Conservation (phyloP, 2,113 vertebrate genomes). For the Crotalus tigris region DNA sequence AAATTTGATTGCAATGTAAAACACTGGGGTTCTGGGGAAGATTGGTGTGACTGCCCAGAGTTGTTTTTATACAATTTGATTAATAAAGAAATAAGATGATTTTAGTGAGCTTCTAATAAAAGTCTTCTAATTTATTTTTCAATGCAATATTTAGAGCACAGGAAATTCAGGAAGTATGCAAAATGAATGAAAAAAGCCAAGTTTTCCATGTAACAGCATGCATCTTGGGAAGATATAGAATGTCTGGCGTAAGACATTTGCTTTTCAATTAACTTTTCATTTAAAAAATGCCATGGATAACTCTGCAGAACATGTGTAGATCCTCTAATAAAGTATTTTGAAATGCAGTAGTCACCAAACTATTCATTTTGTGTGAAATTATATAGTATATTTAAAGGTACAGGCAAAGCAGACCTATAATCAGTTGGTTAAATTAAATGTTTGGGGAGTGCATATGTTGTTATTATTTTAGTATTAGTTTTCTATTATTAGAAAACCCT, state of each 20-base stretch:
- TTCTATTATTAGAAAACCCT: no score
- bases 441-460: neutral
- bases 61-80: neutral
- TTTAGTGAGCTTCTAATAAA: constrained; percentile 21
- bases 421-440: neutral
- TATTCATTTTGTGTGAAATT: constrained; percentile 45
- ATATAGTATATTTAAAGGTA: neutral
- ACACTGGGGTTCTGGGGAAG: neutral
- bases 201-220: constrained; percentile 45
- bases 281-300: constrained; percentile 22
- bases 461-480: neutral
- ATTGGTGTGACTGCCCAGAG: neutral
- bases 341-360: constrained; percentile 43
- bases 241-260: constrained; percentile 38
- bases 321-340: constrained; percentile 39
- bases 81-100: neutral
- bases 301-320: constrained; percentile 34
- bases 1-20: neutral
- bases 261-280: constrained; percentile 41
- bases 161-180: constrained; percentile 52
- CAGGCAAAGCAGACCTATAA: neutral
- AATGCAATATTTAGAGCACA: constrained; percentile 58
- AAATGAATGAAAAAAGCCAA: constrained; percentile 58
- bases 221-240: constrained; percentile 46
- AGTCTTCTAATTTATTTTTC: constrained; percentile 33